A percentile compares a stretch with the other conserved stretches of the same genome.
Conservation (phyloP, 1,140 invertebrate species). For the Tenebrio molitor region DNA sequence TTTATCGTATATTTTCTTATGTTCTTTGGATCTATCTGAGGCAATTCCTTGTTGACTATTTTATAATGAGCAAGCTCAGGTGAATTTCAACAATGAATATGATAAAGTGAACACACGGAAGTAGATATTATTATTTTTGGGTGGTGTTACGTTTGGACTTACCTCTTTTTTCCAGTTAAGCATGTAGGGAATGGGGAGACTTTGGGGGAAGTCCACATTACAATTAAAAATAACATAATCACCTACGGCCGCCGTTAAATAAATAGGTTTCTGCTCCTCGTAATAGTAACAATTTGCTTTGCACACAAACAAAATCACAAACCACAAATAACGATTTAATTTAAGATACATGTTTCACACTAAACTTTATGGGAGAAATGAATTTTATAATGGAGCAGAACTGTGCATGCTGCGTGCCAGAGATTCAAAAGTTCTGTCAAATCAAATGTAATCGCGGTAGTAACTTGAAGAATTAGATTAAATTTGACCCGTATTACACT, state of each 20-base stretch:
- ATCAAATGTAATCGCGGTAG: conserved; percentile 56
- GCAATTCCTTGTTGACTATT: no score
- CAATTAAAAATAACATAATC: conserved; percentile 91
- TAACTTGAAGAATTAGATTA: conserved; percentile 58
- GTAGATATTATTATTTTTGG: neutral
- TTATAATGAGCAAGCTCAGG: no score
- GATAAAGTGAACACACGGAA: neutral
- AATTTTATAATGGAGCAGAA: neutral
- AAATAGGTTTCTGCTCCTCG: conserved; percentile 74
- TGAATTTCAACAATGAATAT: no score
- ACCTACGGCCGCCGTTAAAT: conserved; percentile 84
- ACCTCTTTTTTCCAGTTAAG: conserved; percentile 94
- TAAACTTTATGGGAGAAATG: neutral
- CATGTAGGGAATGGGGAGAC: conserved; percentile 88
- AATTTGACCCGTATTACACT: conserved; percentile 53
- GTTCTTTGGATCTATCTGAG: no score
- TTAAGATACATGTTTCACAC: neutral
- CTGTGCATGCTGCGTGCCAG: neutral
- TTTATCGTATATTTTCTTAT: no score
- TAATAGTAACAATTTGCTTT: conserved; percentile 61
- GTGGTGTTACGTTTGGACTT: conserved; percentile 67
- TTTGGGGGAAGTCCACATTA: conserved; percentile 90
- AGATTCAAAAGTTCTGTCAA: conserved; percentile 46
- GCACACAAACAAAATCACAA: conserved; percentile 22
- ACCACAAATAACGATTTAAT: conserved; percentile 4